These are phyloP conservation scores for Archocentrus centrarchus DNA, from an alignment of 2,113 vertebrate genomes.

Conservation along the genomic window DNA sequence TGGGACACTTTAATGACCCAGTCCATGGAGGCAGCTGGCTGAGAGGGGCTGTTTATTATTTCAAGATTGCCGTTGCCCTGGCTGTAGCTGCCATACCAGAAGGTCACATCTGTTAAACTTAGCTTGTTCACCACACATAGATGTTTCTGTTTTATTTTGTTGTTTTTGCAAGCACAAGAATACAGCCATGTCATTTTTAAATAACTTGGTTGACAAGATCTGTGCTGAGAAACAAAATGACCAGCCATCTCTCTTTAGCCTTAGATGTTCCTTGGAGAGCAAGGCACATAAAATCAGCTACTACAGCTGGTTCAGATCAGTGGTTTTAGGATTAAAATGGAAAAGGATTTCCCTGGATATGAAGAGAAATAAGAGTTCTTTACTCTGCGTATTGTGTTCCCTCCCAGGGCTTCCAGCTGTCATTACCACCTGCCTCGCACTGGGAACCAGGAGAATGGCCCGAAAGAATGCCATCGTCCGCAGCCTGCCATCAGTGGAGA, in stretches of 20 bases:
- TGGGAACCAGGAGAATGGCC: constrained; percentile 83
- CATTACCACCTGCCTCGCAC: constrained; percentile 90
- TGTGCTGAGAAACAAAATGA: not conserved
- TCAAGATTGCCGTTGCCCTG: constrained; percentile 92
- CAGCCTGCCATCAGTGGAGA: constrained; percentile 83
- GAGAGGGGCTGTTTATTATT: constrained; percentile 93
- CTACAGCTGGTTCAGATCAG: not conserved
- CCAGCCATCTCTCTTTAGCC: not conserved
- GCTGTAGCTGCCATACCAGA: constrained; percentile 93
- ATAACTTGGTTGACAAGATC: not conserved
- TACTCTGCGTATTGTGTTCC: not conserved
- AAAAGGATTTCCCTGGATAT: not conserved
- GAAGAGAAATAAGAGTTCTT: not conserved
- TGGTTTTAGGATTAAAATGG: not conserved
- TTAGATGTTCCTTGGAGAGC: not conserved
- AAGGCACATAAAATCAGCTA: not conserved
- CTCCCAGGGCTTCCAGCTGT: constrained; percentile 83
- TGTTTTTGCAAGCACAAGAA: not conserved
- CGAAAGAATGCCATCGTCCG: constrained; percentile 84
- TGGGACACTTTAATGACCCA: constrained; percentile 92
- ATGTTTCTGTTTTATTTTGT: not conserved
- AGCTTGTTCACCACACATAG: not conserved
- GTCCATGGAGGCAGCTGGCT: constrained; percentile 94
- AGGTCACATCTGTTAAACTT: constrained; percentile 70
- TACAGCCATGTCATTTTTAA: not conserved